Conservation (phyloP, 2,113 vertebrate species). For the Synodontis membranacea region DNA sequence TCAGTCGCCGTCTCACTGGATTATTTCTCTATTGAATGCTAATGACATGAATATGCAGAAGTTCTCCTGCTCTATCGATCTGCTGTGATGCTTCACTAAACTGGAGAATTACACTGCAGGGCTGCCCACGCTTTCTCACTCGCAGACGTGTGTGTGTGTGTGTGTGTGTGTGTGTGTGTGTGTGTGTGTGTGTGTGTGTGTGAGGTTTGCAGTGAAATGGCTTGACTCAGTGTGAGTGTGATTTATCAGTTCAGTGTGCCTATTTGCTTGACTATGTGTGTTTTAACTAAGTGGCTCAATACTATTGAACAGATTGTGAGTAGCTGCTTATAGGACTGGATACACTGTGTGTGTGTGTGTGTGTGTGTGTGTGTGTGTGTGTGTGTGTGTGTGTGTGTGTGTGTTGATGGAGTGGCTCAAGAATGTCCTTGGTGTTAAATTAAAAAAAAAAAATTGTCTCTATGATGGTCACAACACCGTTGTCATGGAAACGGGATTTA, state of each 20-base stretch:
- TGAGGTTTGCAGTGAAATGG: neutral
- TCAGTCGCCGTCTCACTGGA: conserved; percentile 43
- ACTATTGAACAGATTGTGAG: conserved; percentile 69
- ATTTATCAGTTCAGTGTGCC: conserved; percentile 31
- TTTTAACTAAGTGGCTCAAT: conserved; percentile 61
- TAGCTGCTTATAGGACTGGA: conserved; percentile 59
- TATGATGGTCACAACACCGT: neutral
- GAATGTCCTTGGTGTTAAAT: neutral
- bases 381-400: conserved; percentile 31
- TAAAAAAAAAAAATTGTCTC: too few relatives aligned
- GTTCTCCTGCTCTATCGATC: conserved; percentile 71
- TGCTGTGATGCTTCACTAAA: conserved; percentile 73
- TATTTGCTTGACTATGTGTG: conserved; percentile 45
- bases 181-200: conserved; percentile 9
- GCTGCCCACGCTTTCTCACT: conserved; percentile 35
- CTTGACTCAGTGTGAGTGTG: conserved; percentile 28
- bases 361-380: conserved; percentile 34
- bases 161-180: conserved; percentile 13
- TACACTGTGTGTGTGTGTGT: conserved; percentile 21
- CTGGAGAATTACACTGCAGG: conserved; percentile 68
- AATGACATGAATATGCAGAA: conserved; percentile 67
- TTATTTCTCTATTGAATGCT: conserved; percentile 58
- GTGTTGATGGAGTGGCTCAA: neutral
- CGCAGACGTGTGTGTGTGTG: neutral
- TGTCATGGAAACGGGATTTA: neutral